These are phyloP conservation scores for Triplophysa tibetana DNA, from an alignment of 2,113 vertebrate species.

Conservation along the genomic window DNA sequence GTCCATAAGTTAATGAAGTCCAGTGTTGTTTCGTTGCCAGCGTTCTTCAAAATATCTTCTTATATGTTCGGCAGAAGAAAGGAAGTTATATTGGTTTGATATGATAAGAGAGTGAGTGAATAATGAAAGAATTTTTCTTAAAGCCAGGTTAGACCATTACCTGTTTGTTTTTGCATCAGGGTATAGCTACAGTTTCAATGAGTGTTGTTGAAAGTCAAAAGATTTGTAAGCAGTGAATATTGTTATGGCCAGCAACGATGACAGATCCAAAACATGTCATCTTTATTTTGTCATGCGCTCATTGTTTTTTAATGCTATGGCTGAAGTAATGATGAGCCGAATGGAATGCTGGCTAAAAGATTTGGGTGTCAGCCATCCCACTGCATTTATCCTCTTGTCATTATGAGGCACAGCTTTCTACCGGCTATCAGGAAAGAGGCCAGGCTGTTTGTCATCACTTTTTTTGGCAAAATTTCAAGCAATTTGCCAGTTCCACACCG, in stretches of 20 bases:
- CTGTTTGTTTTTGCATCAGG: no score
- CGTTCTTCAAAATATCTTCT: no score
- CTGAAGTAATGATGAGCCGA: neutral
- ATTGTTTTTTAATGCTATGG: neutral
- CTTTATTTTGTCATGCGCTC: neutral
- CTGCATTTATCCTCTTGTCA: conserved; percentile 30
- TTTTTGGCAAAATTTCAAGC: conserved; percentile 38
- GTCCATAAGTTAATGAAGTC: no score
- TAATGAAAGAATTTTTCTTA: no score
- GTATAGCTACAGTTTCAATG: neutral
- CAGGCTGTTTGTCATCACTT: conserved; percentile 43
- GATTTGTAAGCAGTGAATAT: neutral
- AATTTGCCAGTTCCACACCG: conserved; percentile 22
- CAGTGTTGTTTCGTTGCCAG: no score
- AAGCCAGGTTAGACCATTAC: no score
- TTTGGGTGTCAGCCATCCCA: conserved; percentile 30
- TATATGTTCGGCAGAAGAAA: no score
- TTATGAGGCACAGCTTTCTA: conserved; percentile 17
- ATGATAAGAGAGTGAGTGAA: no score
- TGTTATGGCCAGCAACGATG: neutral
- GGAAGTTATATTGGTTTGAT: no score
- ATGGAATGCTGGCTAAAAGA: neutral
- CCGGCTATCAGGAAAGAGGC: conserved; percentile 4
- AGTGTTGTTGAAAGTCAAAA: neutral
- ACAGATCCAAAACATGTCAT: conserved; percentile 12